A percentile compares a stretch with the other conserved stretches of the same genome.
Evolutionary conservation across 2,888 invertebrate species (phyloP).

Genomic region (Myopa tessellatipennis): DNA sequence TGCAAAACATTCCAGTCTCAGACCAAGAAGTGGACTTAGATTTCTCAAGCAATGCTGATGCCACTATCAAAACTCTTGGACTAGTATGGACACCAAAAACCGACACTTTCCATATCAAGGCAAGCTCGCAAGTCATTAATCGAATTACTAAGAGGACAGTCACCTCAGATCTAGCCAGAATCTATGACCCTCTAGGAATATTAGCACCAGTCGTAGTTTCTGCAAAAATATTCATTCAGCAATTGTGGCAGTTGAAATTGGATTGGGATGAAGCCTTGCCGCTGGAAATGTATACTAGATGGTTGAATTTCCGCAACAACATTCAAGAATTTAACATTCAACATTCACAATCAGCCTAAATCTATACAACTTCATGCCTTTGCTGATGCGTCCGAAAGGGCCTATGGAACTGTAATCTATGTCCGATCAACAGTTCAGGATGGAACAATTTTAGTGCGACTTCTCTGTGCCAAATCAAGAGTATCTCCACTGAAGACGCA

Average conservation of each 20-base stretch:
- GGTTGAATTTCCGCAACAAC: too few species aligned
- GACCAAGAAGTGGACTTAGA: constrained; percentile 4
- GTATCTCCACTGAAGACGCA: neutral
- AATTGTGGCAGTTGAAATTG: too few species aligned
- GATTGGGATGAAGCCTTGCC: too few species aligned
- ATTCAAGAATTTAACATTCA: neutral
- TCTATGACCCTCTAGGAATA: neutral
- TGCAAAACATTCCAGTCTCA: neutral
- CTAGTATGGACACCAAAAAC: constrained; percentile 6
- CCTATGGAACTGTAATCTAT: constrained; percentile 7
- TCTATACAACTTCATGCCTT: neutral
- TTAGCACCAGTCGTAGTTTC: neutral
- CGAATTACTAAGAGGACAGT: neutral
- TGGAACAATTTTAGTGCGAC: constrained; percentile 2
- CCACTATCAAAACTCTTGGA: neutral
- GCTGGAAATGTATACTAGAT: too few species aligned
- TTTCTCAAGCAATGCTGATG: neutral
- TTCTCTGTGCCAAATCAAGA: constrained; percentile 9
- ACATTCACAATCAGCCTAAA: neutral
- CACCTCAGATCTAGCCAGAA: neutral
- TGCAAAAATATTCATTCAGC: too few species aligned
- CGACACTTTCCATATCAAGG: neutral
- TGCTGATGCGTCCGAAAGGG: constrained; percentile 5
- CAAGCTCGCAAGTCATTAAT: neutral
- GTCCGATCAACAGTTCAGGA: neutral